Percentiles rank a stretch among this genome's conserved stretches.
These are phyloP conservation scores for Epizoanthus illoricatus DNA, from an alignment of 92 coral and sea anemone species.

Conservation along the genomic window DNA sequence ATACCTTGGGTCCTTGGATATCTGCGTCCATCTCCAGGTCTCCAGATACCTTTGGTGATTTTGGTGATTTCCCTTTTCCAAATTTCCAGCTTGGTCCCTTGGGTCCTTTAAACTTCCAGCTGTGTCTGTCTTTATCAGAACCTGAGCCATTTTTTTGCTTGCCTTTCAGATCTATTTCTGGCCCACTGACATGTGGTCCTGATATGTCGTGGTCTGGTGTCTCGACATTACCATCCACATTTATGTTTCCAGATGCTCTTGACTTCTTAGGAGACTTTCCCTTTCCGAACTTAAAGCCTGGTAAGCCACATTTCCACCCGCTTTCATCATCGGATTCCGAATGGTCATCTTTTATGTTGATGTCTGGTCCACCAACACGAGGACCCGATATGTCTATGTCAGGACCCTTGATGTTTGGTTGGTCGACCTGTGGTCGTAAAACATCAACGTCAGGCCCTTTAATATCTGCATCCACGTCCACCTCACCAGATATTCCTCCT, in stretches of 20 bases:
- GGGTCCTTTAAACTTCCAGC: conserved; percentile 10
- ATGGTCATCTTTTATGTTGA: too few relatives aligned
- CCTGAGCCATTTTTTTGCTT: neutral
- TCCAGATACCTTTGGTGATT: neutral
- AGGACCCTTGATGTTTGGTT: neutral
- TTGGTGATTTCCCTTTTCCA: conserved; percentile 8
- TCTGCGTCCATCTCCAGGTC: neutral
- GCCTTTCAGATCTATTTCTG: neutral
- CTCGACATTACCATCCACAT: too few relatives aligned
- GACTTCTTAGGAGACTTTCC: too few relatives aligned
- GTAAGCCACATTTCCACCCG: too few relatives aligned
- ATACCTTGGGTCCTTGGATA: neutral
- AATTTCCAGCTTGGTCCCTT: conserved; percentile 1
- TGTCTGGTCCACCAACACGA: neutral
- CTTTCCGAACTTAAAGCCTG: too few relatives aligned
- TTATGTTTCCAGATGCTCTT: too few relatives aligned
- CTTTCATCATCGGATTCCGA: too few relatives aligned
- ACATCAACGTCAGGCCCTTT: neutral
- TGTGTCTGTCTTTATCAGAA: neutral
- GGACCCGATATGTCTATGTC: neutral
- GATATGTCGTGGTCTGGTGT: neutral
- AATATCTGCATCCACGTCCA: neutral
- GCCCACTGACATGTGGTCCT: neutral
- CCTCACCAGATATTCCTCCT: neutral
- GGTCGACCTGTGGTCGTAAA: neutral